These are phyloP conservation scores for Oryzias melastigma DNA, from an alignment of 2,113 vertebrate species.

Conservation along the genomic window DNA sequence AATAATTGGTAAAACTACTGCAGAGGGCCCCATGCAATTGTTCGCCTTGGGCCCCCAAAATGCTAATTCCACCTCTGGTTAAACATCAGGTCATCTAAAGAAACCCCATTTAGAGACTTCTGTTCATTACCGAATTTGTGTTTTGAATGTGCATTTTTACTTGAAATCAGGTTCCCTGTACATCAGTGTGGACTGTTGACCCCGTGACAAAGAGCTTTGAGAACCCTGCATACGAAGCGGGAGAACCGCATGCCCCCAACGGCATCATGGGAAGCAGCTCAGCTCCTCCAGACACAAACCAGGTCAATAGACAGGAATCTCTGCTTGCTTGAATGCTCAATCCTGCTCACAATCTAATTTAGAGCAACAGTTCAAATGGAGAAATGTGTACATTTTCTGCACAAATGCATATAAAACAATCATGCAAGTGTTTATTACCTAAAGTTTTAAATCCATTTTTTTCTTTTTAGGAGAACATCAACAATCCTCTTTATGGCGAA, in stretches of 20 bases:
- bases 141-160: not conserved
- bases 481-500: constrained; percentile 50
- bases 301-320: constrained; percentile 38
- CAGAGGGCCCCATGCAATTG: too few relatives aligned
- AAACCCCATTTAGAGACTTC: not conserved
- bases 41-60: too few relatives aligned
- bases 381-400: too few relatives aligned
- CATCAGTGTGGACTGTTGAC: constrained; percentile 40
- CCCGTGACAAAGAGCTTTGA: constrained; percentile 52
- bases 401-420: too few relatives aligned
- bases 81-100: not conserved
- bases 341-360: not conserved
- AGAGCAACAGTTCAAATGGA: too few relatives aligned
- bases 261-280: not conserved
- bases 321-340: not conserved
- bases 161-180: constrained; percentile 51
- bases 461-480: constrained; percentile 36
- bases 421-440: not conserved
- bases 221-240: constrained; percentile 60
- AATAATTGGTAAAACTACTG: too few relatives aligned
- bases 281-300: constrained; percentile 20
- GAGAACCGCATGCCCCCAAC: not conserved
- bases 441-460: not conserved
- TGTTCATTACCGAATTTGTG: not conserved
- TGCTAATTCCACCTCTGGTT: too few relatives aligned